Percentiles rank a stretch among this genome's conserved stretches.
These are phyloP conservation scores for Pseudorectes ferrugineus DNA, from an alignment of 2,113 vertebrate species.

Conservation along the genomic window DNA sequence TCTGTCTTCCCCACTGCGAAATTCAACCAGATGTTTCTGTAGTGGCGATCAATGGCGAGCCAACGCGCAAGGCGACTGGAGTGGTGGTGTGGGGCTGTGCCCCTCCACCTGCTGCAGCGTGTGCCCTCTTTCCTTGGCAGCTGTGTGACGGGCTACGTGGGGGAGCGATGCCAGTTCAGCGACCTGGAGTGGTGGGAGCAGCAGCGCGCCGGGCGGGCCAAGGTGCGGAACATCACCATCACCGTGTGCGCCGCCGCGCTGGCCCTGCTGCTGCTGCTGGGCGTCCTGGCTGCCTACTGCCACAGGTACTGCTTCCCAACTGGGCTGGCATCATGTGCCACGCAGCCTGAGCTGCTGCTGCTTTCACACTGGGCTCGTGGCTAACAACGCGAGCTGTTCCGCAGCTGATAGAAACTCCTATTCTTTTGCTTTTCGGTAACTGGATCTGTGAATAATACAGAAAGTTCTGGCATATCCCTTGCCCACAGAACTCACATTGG, in stretches of 20 bases:
- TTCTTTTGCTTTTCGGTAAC: neutral
- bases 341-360: fast-evolving
- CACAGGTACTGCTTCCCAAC: slow-evolving; percentile 73
- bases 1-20: neutral
- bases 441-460: neutral
- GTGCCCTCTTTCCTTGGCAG: slow-evolving; percentile 54
- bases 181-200: slow-evolving; percentile 90
- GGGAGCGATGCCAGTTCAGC: slow-evolving; percentile 88
- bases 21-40: neutral
- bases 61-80: fast-evolving
- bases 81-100: neutral
- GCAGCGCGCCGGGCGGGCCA: slow-evolving; percentile 69
- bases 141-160: slow-evolving; percentile 81
- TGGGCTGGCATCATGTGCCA: fast-evolving
- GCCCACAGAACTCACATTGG: fast-evolving
- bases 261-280: slow-evolving; percentile 77
- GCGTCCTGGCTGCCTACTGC: slow-evolving; percentile 68
- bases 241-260: slow-evolving; percentile 52
- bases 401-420: neutral
- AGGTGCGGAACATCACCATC: slow-evolving; percentile 70
- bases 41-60: fast-evolving
- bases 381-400: fast-evolving
- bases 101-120: fast-evolving
- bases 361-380: fast-evolving
- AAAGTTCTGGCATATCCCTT: neutral